A percentile compares a stretch with the other conserved stretches of the same genome.
These are phyloP conservation scores for Sphecodes monilicornis DNA, from an alignment of 2,888 invertebrate species.

Conservation along the genomic window DNA sequence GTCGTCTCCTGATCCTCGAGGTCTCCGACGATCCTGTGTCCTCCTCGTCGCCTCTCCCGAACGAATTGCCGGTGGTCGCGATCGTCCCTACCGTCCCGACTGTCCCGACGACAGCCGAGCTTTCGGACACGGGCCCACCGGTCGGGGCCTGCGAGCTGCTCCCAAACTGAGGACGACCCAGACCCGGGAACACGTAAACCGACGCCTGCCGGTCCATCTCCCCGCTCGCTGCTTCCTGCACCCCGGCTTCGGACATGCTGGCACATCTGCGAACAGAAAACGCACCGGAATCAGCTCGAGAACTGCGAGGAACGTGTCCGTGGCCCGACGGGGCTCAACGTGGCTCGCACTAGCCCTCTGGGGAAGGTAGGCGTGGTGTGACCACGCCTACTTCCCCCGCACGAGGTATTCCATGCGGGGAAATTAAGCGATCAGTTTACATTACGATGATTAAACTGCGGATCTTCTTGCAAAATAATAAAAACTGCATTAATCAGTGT, in stretches of 20 bases:
- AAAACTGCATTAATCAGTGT: too few species aligned
- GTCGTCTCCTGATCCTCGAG: conserved; percentile 55
- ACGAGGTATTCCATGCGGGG: background rate
- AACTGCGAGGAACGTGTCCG: background rate
- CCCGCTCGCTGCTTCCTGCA: conserved; percentile 84
- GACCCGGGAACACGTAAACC: conserved; percentile 80
- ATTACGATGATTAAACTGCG: too few species aligned
- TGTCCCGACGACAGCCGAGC: conserved; percentile 31
- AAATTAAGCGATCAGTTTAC: background rate
- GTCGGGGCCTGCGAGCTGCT: conserved; percentile 21
- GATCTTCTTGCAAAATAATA: too few species aligned
- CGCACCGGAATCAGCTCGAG: background rate
- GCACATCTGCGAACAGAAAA: conserved; percentile 85
- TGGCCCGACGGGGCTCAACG: background rate
- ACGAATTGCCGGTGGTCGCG: conserved; percentile 26
- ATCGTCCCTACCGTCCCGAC: conserved; percentile 26
- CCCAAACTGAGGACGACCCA: conserved; percentile 73
- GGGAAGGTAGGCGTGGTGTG: background rate
- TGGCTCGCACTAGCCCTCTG: background rate
- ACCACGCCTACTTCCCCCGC: background rate
- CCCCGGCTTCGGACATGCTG: conserved; percentile 89
- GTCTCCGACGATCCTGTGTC: conserved; percentile 32
- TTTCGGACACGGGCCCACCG: conserved; percentile 8
- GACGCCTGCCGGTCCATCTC: conserved; percentile 79
- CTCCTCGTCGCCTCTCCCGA: conserved; percentile 59